Evolutionary conservation across 2,888 invertebrate genomes (phyloP).

Genomic region (Julus scandinavius): DNA sequence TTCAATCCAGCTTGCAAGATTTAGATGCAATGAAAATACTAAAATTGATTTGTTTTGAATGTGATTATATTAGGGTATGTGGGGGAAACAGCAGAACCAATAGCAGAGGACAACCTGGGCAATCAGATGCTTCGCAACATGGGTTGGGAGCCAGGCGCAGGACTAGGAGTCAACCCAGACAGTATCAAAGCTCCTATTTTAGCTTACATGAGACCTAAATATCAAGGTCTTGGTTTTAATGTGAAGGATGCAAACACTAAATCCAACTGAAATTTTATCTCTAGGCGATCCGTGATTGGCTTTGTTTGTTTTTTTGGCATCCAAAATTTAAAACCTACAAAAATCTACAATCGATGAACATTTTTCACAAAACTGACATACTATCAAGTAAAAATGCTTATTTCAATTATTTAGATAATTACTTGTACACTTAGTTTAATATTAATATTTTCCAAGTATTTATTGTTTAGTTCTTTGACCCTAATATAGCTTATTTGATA

Average conservation of each 20-base stretch:
- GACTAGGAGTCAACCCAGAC: constrained; percentile 61
- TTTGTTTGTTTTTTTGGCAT: background rate
- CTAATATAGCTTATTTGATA: background rate
- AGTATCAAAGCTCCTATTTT: constrained; percentile 62
- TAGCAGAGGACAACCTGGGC: constrained; percentile 64
- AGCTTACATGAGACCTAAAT: constrained; percentile 61
- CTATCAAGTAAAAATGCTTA: background rate
- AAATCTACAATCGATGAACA: background rate
- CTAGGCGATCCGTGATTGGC: background rate
- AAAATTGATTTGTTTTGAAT: background rate
- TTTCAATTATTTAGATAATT: background rate
- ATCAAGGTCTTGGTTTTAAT: constrained; percentile 62
- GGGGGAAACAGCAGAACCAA: constrained; percentile 61
- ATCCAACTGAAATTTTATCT: background rate
- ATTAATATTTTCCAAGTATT: background rate
- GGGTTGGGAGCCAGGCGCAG: constrained; percentile 64
- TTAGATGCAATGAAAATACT: background rate
- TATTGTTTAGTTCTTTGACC: background rate
- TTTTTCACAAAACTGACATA: background rate
- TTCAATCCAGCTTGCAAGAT: background rate
- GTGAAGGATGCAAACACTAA: constrained; percentile 9
- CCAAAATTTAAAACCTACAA: background rate
- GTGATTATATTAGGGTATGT: constrained; percentile 59
- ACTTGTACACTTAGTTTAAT: background rate
- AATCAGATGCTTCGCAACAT: constrained; percentile 64